Percentiles rank a stretch among this genome's conserved stretches.
Evolutionary conservation across 2,888 invertebrate species (phyloP).

Genomic region (Dolichopus griseipennis): DNA sequence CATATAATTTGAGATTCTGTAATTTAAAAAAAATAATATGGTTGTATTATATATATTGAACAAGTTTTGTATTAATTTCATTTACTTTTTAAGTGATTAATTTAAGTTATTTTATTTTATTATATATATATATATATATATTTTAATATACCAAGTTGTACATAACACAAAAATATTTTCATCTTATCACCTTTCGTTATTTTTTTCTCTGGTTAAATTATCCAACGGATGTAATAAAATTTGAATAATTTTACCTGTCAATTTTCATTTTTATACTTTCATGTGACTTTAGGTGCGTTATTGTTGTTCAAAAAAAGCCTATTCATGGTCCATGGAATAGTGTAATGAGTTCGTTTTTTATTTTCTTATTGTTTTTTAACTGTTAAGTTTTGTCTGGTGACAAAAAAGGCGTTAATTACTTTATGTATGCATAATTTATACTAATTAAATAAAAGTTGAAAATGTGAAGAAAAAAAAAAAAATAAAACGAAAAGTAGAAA

Average conservation of each 20-base stretch:
- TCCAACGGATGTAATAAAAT: background rate
- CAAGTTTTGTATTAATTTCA: too few relatives aligned
- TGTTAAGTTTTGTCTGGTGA: background rate
- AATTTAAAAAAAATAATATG: too few relatives aligned
- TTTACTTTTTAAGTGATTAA: too few relatives aligned
- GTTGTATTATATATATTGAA: too few relatives aligned
- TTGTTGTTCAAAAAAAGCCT: too few relatives aligned
- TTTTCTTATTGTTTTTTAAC: background rate
- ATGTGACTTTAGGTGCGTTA: background rate
- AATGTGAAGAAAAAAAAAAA: background rate
- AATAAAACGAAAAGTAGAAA: background rate
- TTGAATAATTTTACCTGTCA: background rate
- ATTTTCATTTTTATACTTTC: background rate
- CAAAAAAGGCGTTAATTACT: constrained; percentile 4
- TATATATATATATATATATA: too few relatives aligned
- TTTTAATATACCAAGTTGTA: too few relatives aligned
- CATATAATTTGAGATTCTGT: too few relatives aligned
- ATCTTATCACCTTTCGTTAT: too few relatives aligned
- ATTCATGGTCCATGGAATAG: background rate
- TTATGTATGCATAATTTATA: background rate
- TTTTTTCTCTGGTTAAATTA: background rate
- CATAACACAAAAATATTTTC: too few relatives aligned
- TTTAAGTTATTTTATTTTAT: too few relatives aligned
- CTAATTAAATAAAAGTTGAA: background rate
- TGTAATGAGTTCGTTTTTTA: background rate